These are phyloP conservation scores for Galeopsomyia nigrocyanea DNA, from an alignment of 2,888 invertebrate genomes.

Conservation along the genomic window DNA sequence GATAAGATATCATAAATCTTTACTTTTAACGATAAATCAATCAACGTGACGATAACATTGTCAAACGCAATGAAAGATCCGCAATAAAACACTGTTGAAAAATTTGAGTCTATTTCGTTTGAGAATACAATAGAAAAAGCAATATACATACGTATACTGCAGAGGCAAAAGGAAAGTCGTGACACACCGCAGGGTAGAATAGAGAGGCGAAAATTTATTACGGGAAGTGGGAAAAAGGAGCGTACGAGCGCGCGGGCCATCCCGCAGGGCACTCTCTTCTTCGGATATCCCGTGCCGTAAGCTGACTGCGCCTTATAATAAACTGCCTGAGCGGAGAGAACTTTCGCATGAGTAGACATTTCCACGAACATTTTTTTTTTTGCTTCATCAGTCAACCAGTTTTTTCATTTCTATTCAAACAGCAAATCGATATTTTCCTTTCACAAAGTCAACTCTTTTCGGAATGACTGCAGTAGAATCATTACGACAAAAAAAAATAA, in stretches of 20 bases:
- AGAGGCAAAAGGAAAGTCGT: slow-evolving; percentile 17
- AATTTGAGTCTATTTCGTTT: background rate
- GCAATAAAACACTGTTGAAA: too few relatives aligned
- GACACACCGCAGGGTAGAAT: background rate
- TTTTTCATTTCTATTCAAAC: too few relatives aligned
- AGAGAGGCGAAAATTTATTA: slow-evolving; percentile 38
- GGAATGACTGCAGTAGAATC: too few relatives aligned
- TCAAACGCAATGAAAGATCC: too few relatives aligned
- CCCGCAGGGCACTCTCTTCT: slow-evolving; percentile 9
- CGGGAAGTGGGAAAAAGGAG: slow-evolving; percentile 21
- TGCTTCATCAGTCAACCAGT: too few relatives aligned
- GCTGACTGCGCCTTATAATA: background rate
- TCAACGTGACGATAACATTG: too few relatives aligned
- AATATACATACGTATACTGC: background rate
- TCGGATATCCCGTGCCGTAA: slow-evolving; percentile 27
- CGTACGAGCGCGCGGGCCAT: slow-evolving; percentile 6
- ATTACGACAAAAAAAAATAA: too few relatives aligned
- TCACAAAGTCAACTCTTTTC: too few relatives aligned
- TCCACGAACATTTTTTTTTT: too few relatives aligned
- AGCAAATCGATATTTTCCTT: too few relatives aligned
- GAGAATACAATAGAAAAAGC: background rate
- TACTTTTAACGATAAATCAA: too few relatives aligned
- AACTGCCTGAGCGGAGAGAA: background rate
- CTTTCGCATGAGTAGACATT: slow-evolving; percentile 6
- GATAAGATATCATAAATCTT: too few relatives aligned